Evolutionary conservation across 2,888 invertebrate genomes (phyloP).

Genomic region (Syrphus vitripennis): DNA sequence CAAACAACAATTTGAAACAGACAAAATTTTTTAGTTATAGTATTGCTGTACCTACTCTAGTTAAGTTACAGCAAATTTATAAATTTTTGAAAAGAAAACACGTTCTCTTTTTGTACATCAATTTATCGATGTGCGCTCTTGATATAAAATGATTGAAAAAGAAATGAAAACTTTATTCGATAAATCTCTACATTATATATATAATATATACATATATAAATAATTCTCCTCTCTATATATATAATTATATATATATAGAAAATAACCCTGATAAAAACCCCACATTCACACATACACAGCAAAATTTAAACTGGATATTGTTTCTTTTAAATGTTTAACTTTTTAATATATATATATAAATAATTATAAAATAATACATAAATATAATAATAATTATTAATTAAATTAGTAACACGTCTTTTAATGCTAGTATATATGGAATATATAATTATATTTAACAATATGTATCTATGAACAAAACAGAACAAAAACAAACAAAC

Average conservation of each 20-base stretch:
- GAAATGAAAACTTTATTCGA: slow-evolving; percentile 46
- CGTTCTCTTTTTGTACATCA: slow-evolving; percentile 66
- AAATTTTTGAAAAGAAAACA: slow-evolving; percentile 33
- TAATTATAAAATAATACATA: slow-evolving; percentile 72
- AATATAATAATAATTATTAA: slow-evolving; percentile 71
- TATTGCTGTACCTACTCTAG: slow-evolving; percentile 44
- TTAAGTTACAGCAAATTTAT: slow-evolving; percentile 36
- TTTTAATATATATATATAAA: slow-evolving; percentile 71
- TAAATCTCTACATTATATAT: slow-evolving; percentile 40
- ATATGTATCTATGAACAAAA: slow-evolving; percentile 54
- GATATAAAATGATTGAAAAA: slow-evolving; percentile 37
- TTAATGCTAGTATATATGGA: slow-evolving; percentile 69
- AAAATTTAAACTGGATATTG: slow-evolving; percentile 66
- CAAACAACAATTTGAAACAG: slow-evolving; percentile 51
- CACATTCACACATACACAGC: slow-evolving; percentile 22
- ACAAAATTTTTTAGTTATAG: slow-evolving; percentile 62
- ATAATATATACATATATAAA: slow-evolving; percentile 37
- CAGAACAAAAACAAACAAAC: slow-evolving; percentile 40
- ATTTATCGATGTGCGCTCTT: slow-evolving; percentile 69
- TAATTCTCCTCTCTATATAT: slow-evolving; percentile 26
- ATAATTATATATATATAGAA: slow-evolving; percentile 23
- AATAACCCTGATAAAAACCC: slow-evolving; percentile 36
- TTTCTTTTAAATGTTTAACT: slow-evolving; percentile 72
- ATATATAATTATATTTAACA: slow-evolving; percentile 45
- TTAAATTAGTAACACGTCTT: slow-evolving; percentile 69